These are phyloP conservation scores for Urocolius indicus DNA, from an alignment of 2,113 vertebrate genomes.

Conservation along the genomic window DNA sequence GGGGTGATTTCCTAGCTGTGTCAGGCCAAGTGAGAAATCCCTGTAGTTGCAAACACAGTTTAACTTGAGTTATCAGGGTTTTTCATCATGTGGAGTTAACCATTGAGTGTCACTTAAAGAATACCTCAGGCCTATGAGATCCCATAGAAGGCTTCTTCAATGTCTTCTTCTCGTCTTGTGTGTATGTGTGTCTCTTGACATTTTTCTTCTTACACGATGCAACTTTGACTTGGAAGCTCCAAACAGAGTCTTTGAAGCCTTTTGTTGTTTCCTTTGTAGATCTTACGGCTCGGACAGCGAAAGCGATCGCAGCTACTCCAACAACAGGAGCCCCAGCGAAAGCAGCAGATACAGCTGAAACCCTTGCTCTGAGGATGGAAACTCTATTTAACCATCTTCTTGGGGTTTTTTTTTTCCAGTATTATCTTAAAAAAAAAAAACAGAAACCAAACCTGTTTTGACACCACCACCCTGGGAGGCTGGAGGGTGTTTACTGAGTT, in stretches of 20 bases:
- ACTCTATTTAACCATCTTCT: neutral
- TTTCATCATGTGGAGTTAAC: neutral
- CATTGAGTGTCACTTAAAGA: neutral
- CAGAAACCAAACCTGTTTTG: neutral
- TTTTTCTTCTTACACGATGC: rapidly evolving
- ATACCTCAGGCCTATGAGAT: neutral
- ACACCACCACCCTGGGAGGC: neutral
- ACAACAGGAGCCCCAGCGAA: constrained; percentile 87
- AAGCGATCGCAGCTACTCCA: constrained; percentile 89
- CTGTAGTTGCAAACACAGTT: neutral
- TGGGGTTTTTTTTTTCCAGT: constrained; percentile 47
- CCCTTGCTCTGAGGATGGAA: neutral
- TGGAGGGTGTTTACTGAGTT: neutral
- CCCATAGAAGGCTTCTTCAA: neutral
- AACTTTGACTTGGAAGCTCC: neutral
- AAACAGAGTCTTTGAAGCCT: neutral
- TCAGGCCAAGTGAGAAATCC: neutral
- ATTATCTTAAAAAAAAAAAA: neutral
- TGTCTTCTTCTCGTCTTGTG: neutral
- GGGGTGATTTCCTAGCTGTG: neutral
- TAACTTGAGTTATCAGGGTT: neutral
- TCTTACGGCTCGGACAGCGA: constrained; percentile 90
- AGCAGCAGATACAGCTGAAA: constrained; percentile 92
- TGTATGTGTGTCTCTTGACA: too few species aligned
- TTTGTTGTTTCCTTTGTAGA: constrained; percentile 56